These are phyloP conservation scores for Nemotelus nigrinus DNA, from an alignment of 2,888 invertebrate species.

Conservation along the genomic window DNA sequence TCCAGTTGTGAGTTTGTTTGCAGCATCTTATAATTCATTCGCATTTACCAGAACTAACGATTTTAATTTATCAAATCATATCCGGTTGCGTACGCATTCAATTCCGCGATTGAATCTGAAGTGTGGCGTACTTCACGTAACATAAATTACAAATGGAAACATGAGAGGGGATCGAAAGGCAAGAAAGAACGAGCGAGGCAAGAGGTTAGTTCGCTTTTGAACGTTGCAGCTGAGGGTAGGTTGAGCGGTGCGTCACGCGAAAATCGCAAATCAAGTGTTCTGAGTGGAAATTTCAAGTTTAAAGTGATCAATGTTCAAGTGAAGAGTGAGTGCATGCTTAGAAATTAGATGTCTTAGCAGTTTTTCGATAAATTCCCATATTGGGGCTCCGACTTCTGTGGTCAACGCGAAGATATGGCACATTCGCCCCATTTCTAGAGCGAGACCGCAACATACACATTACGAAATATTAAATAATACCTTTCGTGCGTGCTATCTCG, in stretches of 20 bases:
- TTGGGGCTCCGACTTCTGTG: constrained; percentile 27
- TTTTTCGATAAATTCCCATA: not conserved
- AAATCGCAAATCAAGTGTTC: constrained; percentile 27
- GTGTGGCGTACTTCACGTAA: constrained; percentile 15
- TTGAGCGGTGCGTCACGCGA: not conserved
- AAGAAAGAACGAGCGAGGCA: not conserved
- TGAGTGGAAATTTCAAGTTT: not conserved
- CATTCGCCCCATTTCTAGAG: constrained; percentile 31
- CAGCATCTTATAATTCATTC: too few relatives aligned
- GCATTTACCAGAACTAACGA: too few relatives aligned
- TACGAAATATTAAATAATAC: constrained; percentile 38
- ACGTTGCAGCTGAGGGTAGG: constrained; percentile 7
- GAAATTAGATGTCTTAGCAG: constrained; percentile 11
- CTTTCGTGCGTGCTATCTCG: not conserved
- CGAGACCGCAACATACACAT: constrained; percentile 18
- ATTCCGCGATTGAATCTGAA: not conserved
- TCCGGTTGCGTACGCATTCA: too few relatives aligned
- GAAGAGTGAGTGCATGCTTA: constrained; percentile 5
- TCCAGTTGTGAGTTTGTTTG: too few relatives aligned
- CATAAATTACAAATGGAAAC: not conserved
- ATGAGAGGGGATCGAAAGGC: constrained; percentile 3
- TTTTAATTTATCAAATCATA: too few relatives aligned
- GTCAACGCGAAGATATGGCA: constrained; percentile 39
- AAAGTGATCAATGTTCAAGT: constrained; percentile 5
- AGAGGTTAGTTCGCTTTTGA: constrained; percentile 37